Evolutionary conservation across 2,888 invertebrate genomes (phyloP).

Genomic region (Cephus pygmeus): DNA sequence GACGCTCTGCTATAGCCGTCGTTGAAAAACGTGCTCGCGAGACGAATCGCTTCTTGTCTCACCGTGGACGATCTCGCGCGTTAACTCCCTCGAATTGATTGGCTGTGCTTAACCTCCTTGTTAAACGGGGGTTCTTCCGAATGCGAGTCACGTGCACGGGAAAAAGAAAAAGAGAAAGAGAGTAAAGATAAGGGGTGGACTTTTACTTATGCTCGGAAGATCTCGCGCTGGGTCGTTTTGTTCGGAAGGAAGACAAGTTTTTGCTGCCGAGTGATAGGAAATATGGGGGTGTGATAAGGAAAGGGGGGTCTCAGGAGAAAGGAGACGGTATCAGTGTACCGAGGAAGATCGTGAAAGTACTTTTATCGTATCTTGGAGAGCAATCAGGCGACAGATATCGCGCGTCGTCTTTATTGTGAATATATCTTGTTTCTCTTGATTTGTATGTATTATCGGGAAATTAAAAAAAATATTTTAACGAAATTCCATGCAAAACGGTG

Average conservation of each 20-base stretch:
- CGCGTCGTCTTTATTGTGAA: no score
- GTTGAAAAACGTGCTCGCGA: conserved; percentile 43
- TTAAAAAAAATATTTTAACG: no score
- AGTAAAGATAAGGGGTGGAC: neutral
- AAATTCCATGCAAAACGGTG: no score
- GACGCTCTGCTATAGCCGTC: conserved; percentile 38
- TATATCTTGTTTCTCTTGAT: no score
- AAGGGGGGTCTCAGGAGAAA: neutral
- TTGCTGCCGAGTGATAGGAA: neutral
- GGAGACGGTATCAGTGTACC: neutral
- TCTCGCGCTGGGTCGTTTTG: neutral
- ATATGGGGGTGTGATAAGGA: conserved; percentile 4
- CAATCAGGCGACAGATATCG: no score
- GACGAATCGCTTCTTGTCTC: conserved; percentile 21
- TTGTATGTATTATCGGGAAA: no score
- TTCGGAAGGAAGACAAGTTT: neutral
- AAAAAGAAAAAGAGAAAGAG: neutral
- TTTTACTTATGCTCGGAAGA: neutral
- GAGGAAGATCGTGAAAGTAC: conserved; percentile 2
- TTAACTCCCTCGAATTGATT: neutral
- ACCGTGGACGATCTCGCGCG: neutral
- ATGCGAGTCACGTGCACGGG: neutral
- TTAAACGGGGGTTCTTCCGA: neutral
- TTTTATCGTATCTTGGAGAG: neutral
- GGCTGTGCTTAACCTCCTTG: neutral